phyloP scores from a whole-genome alignment of 2,113 vertebrate genomes.

The Hystrix cristata region DNA sequence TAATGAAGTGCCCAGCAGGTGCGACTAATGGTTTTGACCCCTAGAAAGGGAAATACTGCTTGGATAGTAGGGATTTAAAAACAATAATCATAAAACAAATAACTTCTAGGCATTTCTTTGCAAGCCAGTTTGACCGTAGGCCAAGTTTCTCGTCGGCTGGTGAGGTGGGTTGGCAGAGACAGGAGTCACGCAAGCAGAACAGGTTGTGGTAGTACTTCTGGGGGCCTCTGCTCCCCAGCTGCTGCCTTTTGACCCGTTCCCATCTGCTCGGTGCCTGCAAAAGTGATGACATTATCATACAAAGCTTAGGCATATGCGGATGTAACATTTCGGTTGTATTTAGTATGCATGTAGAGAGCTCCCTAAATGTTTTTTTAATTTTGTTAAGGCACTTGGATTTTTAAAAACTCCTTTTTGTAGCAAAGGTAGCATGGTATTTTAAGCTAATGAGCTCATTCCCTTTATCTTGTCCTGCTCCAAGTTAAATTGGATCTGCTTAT shows the following conservation, averaged over 20 bases:
- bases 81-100: not conserved
- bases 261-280: not conserved
- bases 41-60: not conserved
- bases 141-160: not conserved
- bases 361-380: not conserved
- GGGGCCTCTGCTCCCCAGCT: not conserved
- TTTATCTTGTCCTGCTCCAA: slow-evolving; percentile 66
- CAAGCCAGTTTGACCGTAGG: not conserved
- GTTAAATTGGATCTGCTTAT: slow-evolving; percentile 73
- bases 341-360: not conserved
- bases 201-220: not conserved
- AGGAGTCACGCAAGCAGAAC: not conserved
- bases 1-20: slow-evolving; percentile 26
- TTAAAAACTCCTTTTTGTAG: not conserved
- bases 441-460: not conserved
- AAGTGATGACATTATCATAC: not conserved
- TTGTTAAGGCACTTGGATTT: slow-evolving; percentile 39
- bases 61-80: slow-evolving; percentile 50
- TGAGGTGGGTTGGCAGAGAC: not conserved
- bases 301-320: not conserved
- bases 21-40: slow-evolving; percentile 22
- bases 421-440: slow-evolving; percentile 51
- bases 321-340: not conserved
- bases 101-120: slow-evolving; percentile 46
- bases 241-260: not conserved